Percentiles rank a stretch among this genome's conserved stretches.
Conservation (phyloP, 2,113 vertebrate genomes). For the Scalopus aquaticus region DNA sequence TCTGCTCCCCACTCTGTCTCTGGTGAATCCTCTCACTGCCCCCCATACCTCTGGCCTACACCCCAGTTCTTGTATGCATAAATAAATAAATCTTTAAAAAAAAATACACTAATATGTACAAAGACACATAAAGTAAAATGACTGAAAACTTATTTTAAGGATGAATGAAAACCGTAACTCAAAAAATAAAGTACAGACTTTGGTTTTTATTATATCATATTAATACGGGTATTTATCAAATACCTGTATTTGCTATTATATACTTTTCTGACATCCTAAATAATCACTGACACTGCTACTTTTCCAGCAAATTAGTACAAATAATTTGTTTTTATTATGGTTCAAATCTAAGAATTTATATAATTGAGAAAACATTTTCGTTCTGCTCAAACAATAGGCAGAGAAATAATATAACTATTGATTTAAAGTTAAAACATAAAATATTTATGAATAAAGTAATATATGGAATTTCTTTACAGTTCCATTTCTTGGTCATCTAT, state of each 20-base stretch:
- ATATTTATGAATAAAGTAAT: slow-evolving; percentile 6
- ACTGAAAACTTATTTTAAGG: slow-evolving; percentile 16
- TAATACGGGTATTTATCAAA: neutral
- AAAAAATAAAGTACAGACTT: neutral
- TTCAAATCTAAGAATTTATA: slow-evolving; percentile 20
- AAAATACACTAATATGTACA: neutral
- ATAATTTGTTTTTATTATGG: slow-evolving; percentile 29
- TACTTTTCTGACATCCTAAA: neutral
- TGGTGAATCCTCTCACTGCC: no score
- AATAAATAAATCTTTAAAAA: no score
- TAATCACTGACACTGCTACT: neutral
- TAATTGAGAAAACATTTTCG: slow-evolving; percentile 31
- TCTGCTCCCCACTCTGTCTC: no score
- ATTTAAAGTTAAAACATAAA: slow-evolving; percentile 40
- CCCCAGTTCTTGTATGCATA: no score
- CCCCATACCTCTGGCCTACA: no score
- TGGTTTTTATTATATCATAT: neutral
- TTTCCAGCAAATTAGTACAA: slow-evolving; percentile 9
- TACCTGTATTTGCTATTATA: neutral
- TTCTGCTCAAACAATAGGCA: neutral
- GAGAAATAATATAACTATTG: neutral
- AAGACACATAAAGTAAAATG: slow-evolving; percentile 37
- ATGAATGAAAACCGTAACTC: slow-evolving; percentile 42
- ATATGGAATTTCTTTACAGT: neutral
- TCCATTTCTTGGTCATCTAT: neutral